These are phyloP conservation scores for Cryptoblepharus egeriae DNA, from an alignment of 2,797 vertebrate species.

Conservation along the genomic window DNA sequence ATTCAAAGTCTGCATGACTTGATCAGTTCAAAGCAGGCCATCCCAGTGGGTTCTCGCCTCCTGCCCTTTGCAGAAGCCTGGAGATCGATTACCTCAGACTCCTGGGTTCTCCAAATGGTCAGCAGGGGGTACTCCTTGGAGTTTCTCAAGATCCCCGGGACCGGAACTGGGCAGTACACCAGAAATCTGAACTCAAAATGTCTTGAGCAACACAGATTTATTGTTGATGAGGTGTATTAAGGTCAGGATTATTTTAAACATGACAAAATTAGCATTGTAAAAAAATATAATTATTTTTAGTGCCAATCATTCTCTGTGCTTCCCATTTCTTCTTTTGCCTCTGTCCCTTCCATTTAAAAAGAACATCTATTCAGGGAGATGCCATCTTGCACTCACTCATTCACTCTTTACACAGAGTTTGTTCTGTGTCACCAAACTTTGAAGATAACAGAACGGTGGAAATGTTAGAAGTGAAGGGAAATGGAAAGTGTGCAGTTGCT, in stretches of 20 bases:
- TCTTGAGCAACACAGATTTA: not conserved
- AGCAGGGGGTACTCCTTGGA: too few relatives aligned
- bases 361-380: not conserved
- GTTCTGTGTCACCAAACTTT: not conserved
- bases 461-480: not conserved
- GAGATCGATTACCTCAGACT: too few relatives aligned
- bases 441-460: not conserved
- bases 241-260: not conserved
- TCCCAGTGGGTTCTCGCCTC: too few relatives aligned
- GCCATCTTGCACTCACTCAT: not conserved
- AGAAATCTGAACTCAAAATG: constrained; percentile 8
- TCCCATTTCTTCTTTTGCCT: not conserved
- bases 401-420: not conserved
- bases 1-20: too few relatives aligned
- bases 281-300: not conserved
- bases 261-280: not conserved
- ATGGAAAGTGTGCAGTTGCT: not conserved
- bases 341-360: not conserved
- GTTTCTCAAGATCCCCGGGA: too few relatives aligned
- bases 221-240: not conserved
- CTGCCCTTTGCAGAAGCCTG: too few relatives aligned
- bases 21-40: too few relatives aligned
- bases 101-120: too few relatives aligned
- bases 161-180: too few relatives aligned
- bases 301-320: not conserved